These are phyloP conservation scores for Shargacucullia verbasci DNA, from an alignment of 2,888 invertebrate species.

Conservation along the genomic window DNA sequence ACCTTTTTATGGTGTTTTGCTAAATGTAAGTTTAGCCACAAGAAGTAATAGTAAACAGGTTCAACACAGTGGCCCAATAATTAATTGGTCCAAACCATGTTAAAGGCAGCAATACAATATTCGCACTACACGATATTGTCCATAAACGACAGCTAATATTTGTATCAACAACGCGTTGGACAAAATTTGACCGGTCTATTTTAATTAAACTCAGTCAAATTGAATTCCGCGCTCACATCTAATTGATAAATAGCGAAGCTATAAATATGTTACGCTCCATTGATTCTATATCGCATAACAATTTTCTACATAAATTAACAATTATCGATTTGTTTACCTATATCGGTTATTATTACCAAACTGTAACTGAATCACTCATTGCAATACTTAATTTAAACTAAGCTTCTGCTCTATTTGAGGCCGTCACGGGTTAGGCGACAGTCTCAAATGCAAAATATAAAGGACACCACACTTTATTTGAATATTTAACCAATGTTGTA, in stretches of 20 bases:
- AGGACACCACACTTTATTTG: too few species aligned
- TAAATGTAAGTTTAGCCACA: background rate
- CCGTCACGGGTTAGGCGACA: slow-evolving; percentile 22
- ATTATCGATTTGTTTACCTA: slow-evolving; percentile 11
- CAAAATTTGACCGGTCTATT: slow-evolving; percentile 15
- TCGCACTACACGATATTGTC: slow-evolving; percentile 4
- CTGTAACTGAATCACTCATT: slow-evolving; percentile 51
- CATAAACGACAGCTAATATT: slow-evolving; percentile 4
- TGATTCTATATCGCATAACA: slow-evolving; percentile 1
- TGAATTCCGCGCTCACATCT: slow-evolving; percentile 6
- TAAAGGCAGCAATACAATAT: slow-evolving; percentile 1
- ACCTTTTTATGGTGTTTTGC: too few species aligned
- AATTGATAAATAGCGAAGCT: slow-evolving; percentile 8
- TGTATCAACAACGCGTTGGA: background rate
- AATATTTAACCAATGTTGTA: too few species aligned
- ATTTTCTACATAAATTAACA: slow-evolving; percentile 9
- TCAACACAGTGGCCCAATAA: background rate
- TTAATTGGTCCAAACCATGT: slow-evolving; percentile 26
- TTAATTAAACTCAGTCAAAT: slow-evolving; percentile 13
- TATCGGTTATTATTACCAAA: slow-evolving; percentile 36
- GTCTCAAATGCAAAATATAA: slow-evolving; percentile 25
- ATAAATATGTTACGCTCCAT: slow-evolving; percentile 2
- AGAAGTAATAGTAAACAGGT: background rate
- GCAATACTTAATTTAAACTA: slow-evolving; percentile 32
- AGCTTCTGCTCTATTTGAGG: slow-evolving; percentile 23